Evolutionary conservation across 1,140 invertebrate genomes (phyloP).

Genomic region (Cryptotermes secundus): DNA sequence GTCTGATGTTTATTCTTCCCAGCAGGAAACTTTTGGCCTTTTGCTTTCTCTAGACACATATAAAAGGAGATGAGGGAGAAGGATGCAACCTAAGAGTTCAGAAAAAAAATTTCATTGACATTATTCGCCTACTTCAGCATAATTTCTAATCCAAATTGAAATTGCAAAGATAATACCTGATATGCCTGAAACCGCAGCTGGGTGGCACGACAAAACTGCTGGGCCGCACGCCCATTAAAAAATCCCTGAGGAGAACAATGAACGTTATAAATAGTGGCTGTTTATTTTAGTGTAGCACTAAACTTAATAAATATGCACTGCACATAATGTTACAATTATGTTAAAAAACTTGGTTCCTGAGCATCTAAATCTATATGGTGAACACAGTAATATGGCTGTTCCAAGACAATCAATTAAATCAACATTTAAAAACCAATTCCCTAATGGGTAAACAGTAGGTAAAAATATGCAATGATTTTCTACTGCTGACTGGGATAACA

Average conservation of each 20-base stretch:
- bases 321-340: neutral
- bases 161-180: neutral
- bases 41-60: too few relatives aligned
- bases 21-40: neutral
- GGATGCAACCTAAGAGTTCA: too few relatives aligned
- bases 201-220: neutral
- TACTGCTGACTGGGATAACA: too few relatives aligned
- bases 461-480: too few relatives aligned
- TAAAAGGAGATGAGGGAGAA: too few relatives aligned
- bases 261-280: neutral
- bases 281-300: neutral
- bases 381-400: too few relatives aligned
- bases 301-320: neutral
- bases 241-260: neutral
- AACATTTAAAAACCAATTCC: too few relatives aligned
- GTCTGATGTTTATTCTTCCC: neutral
- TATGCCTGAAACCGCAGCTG: slow-evolving; percentile 17
- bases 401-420: too few relatives aligned
- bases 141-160: neutral
- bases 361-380: too few relatives aligned
- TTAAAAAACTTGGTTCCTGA: too few relatives aligned
- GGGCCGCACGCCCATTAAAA: slow-evolving; percentile 12
- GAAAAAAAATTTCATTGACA: too few relatives aligned
- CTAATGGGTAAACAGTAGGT: too few relatives aligned
- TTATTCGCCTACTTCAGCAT: neutral